phyloP scores from a whole-genome alignment of 2,113 vertebrate species.

The Leucoraja erinaceus region DNA sequence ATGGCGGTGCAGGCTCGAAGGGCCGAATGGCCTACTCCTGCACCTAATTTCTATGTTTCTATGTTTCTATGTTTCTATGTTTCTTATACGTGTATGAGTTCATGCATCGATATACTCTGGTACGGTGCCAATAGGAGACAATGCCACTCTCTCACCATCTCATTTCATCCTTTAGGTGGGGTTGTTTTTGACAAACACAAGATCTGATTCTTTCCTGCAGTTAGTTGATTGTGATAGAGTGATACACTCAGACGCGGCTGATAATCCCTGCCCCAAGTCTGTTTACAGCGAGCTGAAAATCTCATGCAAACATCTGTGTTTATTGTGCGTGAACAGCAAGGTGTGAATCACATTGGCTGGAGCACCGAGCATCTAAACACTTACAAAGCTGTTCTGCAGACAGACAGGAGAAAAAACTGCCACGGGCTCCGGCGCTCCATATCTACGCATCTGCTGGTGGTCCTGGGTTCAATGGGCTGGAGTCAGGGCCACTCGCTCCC shows the following conservation, averaged over 20 bases:
- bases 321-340: neutral
- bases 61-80: no score
- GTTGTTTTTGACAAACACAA: no score
- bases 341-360: conserved; percentile 6
- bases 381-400: neutral
- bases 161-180: no score
- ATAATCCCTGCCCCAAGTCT: neutral
- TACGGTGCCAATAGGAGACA: no score
- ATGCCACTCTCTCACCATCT: no score
- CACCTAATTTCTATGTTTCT: no score
- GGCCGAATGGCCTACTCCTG: no score
- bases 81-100: no score
- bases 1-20: no score
- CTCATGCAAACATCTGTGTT: conserved; percentile 14
- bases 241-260: neutral
- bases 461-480: neutral
- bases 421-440: neutral
- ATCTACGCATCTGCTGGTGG: no score
- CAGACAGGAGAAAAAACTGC: no score
- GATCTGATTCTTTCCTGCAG: neutral
- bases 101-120: no score
- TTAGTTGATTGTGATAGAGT: neutral
- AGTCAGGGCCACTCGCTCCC: neutral
- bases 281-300: conserved; percentile 4
- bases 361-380: neutral